These are phyloP conservation scores for Dryobota labecula DNA, from an alignment of 2,888 invertebrate species.

Conservation along the genomic window DNA sequence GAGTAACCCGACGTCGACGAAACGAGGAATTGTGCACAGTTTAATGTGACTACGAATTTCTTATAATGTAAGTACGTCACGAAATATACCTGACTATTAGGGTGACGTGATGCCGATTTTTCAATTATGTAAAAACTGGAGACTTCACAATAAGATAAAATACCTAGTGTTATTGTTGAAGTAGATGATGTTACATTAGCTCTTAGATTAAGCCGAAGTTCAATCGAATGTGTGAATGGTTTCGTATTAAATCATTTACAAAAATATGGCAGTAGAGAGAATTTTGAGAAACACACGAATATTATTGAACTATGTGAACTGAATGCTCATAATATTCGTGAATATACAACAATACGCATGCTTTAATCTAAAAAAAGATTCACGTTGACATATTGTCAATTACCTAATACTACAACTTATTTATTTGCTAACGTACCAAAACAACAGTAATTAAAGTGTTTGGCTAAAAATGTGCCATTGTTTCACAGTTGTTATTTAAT, in stretches of 20 bases:
- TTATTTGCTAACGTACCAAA: constrained; percentile 76
- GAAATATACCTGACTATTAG: constrained; percentile 74
- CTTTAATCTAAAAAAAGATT: constrained; percentile 23
- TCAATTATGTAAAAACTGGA: constrained; percentile 81
- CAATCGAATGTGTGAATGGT: constrained; percentile 62
- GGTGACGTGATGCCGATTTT: constrained; percentile 73
- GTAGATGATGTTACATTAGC: constrained; percentile 85
- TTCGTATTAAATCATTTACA: constrained; percentile 56
- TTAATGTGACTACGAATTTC: constrained; percentile 85
- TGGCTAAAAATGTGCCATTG: constrained; percentile 87
- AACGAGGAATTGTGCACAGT: constrained; percentile 88
- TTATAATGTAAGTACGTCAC: constrained; percentile 72
- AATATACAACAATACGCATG: constrained; percentile 25
- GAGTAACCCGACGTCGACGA: constrained; percentile 75
- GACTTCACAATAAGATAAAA: constrained; percentile 78
- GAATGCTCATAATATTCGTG: constrained; percentile 49
- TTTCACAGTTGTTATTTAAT: constrained; percentile 85
- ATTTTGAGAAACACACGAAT: constrained; percentile 44
- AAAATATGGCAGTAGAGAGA: constrained; percentile 31
- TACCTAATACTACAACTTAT: constrained; percentile 57
- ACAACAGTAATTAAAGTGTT: constrained; percentile 69
- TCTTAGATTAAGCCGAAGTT: constrained; percentile 73
- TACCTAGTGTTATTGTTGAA: constrained; percentile 81
- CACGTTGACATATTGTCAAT: constrained; percentile 59
- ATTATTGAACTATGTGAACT: constrained; percentile 43